These are phyloP conservation scores for Phalacrocorax brasilianus DNA, from an alignment of 2,113 vertebrate genomes.

Conservation along the genomic window DNA sequence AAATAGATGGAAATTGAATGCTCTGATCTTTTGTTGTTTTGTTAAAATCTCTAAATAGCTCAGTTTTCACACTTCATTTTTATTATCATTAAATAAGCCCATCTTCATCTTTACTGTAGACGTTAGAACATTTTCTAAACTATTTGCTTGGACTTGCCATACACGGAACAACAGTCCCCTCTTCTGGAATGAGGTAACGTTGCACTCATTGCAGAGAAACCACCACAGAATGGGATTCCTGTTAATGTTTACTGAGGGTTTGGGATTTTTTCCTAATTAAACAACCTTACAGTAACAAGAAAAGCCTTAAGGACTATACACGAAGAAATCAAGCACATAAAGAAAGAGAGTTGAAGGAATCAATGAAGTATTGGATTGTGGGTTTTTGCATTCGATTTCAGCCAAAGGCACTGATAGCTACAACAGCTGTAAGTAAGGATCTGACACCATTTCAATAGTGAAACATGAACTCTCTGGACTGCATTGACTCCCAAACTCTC, in stretches of 20 bases:
- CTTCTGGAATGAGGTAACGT: constrained; percentile 55
- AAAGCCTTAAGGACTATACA: background rate
- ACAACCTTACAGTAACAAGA: background rate
- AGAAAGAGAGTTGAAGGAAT: constrained; percentile 15
- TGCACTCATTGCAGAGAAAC: constrained; percentile 10
- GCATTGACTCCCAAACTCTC: background rate
- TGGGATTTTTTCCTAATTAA: constrained; percentile 15
- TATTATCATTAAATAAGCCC: constrained; percentile 14
- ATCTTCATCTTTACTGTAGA: constrained; percentile 33
- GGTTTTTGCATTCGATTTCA: background rate
- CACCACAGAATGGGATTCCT: background rate
- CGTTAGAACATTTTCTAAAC: background rate
- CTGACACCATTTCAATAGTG: background rate
- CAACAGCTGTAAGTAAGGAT: background rate
- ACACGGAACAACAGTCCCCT: constrained; percentile 63
- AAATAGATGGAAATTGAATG: constrained; percentile 1
- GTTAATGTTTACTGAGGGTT: background rate
- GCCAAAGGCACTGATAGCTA: background rate
- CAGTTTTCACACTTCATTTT: constrained; percentile 45
- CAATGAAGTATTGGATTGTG: background rate
- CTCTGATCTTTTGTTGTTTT: constrained; percentile 6
- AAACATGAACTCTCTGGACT: background rate
- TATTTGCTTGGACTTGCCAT: background rate
- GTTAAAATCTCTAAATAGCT: constrained; percentile 59
- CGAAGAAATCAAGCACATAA: background rate